A percentile compares a stretch with the other conserved stretches of the same genome.
Evolutionary conservation across 1,140 invertebrate species (phyloP).

Genomic region (Acromyrmex echinatior): DNA sequence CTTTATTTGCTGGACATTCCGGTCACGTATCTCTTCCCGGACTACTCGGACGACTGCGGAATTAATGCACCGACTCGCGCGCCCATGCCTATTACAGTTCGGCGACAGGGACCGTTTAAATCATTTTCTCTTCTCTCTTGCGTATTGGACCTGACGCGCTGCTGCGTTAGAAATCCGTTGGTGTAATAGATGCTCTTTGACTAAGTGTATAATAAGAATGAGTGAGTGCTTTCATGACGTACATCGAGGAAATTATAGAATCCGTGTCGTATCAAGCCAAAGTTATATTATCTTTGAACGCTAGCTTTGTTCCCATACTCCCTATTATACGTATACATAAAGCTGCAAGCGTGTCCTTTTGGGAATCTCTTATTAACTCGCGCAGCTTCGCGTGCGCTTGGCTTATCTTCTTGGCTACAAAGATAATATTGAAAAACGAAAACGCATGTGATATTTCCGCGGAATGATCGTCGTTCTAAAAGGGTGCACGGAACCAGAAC

Average conservation of each 20-base stretch:
- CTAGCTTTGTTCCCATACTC: not conserved
- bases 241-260: not conserved
- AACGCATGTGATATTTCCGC: not conserved
- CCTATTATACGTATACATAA: slow-evolving; percentile 21
- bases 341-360: slow-evolving; percentile 27
- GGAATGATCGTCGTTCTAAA: not conserved
- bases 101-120: slow-evolving; percentile 37
- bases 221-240: not conserved
- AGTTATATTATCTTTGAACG: slow-evolving; percentile 15
- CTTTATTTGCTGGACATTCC: slow-evolving; percentile 40
- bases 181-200: not conserved
- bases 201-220: not conserved
- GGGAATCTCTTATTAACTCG: slow-evolving; percentile 50
- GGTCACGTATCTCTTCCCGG: slow-evolving; percentile 53
- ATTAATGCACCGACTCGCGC: slow-evolving; percentile 59
- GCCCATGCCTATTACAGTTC: slow-evolving; percentile 25
- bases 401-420: slow-evolving; percentile 17
- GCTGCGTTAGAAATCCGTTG: not conserved
- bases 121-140: slow-evolving; percentile 33
- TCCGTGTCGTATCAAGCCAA: not conserved
- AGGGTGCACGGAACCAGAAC: not conserved
- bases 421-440: slow-evolving; percentile 42
- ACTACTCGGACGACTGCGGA: slow-evolving; percentile 49
- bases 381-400: not conserved
- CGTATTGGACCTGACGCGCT: not conserved